Percentiles rank a stretch among this genome's conserved stretches.
phyloP scores from a whole-genome alignment of 2,113 vertebrate genomes.

The Raja brachyura region DNA sequence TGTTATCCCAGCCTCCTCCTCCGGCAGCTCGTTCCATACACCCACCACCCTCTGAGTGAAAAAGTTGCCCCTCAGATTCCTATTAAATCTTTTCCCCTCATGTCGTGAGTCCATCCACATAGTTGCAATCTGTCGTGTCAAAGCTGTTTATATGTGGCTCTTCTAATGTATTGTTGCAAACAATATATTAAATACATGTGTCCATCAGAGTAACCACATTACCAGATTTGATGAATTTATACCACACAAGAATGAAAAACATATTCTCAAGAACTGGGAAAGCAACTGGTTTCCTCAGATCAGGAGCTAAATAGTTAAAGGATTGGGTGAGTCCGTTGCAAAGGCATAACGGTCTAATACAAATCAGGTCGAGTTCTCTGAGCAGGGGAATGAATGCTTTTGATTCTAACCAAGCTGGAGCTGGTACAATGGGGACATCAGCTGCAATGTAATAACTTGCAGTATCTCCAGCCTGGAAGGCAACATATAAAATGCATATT shows the following conservation, averaged over 20 bases:
- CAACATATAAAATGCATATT: constrained; percentile 21
- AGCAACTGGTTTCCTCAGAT: constrained; percentile 1
- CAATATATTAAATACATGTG: not conserved
- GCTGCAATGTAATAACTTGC: constrained; percentile 24
- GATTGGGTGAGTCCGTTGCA: not conserved
- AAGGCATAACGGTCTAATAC: not conserved
- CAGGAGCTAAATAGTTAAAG: constrained; percentile 29
- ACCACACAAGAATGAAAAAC: not conserved
- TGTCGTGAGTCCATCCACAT: not conserved
- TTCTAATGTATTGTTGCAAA: not conserved
- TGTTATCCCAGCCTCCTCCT: no score
- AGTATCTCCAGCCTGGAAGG: constrained; percentile 7
- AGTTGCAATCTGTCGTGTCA: not conserved
- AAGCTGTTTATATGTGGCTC: not conserved
- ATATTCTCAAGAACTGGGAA: not conserved
- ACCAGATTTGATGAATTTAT: not conserved
- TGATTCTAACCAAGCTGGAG: constrained; percentile 13
- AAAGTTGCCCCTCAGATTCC: no score
- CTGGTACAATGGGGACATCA: not conserved
- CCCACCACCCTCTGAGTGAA: no score
- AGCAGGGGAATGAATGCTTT: constrained; percentile 28
- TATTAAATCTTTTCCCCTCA: no score
- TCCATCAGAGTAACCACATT: not conserved
- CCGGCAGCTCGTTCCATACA: no score
- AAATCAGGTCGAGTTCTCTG: not conserved